Conservation (phyloP, 2,888 invertebrate species). For the Eulithis testata region DNA sequence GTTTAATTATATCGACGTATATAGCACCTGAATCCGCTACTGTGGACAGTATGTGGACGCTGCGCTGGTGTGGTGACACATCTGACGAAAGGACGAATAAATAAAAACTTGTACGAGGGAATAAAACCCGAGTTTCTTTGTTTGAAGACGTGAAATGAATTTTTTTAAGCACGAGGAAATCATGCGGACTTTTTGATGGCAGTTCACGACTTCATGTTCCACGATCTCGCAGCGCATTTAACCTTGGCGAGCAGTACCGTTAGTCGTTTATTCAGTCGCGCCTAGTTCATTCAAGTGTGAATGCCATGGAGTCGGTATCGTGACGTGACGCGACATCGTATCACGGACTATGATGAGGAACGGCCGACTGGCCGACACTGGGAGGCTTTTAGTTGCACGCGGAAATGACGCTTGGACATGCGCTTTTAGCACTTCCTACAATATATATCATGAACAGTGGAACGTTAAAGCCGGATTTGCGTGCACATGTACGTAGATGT, state of each 20-base stretch:
- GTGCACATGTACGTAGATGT: constrained; percentile 10
- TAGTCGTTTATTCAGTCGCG: constrained; percentile 40
- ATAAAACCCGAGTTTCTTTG: constrained; percentile 13
- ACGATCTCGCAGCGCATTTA: constrained; percentile 34
- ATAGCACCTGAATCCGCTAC: background rate
- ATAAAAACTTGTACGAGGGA: constrained; percentile 11
- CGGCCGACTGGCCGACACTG: constrained; percentile 26
- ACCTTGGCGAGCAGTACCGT: constrained; percentile 42
- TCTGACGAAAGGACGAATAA: constrained; percentile 20
- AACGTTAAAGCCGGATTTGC: constrained; percentile 29
- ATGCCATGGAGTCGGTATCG: constrained; percentile 34
- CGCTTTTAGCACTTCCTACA: constrained; percentile 39
- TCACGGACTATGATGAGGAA: constrained; percentile 30
- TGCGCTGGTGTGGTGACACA: background rate
- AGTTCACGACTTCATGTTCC: constrained; percentile 25
- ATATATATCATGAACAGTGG: constrained; percentile 32
- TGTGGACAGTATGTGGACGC: too few species aligned
- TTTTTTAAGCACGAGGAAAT: constrained; percentile 9
- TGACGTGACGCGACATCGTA: constrained; percentile 51
- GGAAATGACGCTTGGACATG: constrained; percentile 47
- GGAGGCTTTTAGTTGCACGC: constrained; percentile 41
- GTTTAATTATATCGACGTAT: background rate
- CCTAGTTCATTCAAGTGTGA: constrained; percentile 46
- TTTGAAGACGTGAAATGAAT: constrained; percentile 4
- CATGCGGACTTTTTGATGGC: constrained; percentile 22